Conservation (phyloP, 2,113 vertebrate species). For the Vombatus ursinus region DNA sequence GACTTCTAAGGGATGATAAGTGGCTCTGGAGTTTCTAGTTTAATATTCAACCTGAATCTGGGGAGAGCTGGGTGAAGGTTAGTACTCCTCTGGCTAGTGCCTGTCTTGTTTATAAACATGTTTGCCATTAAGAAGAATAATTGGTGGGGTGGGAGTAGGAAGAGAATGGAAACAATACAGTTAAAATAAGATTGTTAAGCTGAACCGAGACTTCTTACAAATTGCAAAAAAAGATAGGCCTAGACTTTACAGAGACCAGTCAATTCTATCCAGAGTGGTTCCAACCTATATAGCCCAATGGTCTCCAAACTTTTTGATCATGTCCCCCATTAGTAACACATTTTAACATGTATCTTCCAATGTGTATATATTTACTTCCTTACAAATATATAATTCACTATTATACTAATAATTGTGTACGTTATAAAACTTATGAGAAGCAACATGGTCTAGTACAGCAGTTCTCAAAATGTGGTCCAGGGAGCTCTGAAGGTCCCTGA, state of each 20-base stretch:
- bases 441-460: neutral
- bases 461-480: neutral
- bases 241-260: neutral
- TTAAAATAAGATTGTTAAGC: neutral
- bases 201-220: neutral
- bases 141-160: slow-evolving; percentile 7
- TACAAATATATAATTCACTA: neutral
- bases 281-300: neutral
- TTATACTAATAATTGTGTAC: neutral
- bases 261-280: neutral
- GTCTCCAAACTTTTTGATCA: neutral
- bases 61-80: slow-evolving; percentile 45
- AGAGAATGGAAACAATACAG: neutral
- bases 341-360: neutral
- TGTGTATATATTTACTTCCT: neutral
- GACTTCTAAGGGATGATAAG: neutral
- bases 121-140: slow-evolving; percentile 21
- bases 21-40: slow-evolving; percentile 45
- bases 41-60: slow-evolving; percentile 63
- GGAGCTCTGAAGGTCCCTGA: neutral
- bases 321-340: neutral
- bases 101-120: slow-evolving; percentile 42
- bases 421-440: neutral
- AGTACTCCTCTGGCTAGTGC: slow-evolving; percentile 10
- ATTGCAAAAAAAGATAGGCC: neutral